A percentile compares a stretch with the other conserved stretches of the same genome.
Evolutionary conservation across 1,140 invertebrate genomes (phyloP).

Genomic region (Sweltsa coloradensis): DNA sequence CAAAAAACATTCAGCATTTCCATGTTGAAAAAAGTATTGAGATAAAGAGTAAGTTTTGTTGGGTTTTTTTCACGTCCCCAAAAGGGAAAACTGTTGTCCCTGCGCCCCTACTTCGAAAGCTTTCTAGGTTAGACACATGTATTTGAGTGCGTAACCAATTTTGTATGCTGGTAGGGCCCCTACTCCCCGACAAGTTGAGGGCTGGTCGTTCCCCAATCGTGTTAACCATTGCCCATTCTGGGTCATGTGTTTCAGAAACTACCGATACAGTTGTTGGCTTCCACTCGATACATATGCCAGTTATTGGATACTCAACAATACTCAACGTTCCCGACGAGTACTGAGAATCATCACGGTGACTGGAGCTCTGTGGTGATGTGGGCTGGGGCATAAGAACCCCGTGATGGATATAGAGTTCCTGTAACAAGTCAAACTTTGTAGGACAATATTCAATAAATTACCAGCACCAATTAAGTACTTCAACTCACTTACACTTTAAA

Average conservation of each 20-base stretch:
- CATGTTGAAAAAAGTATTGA: conserved; percentile 74
- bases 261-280: conserved; percentile 58
- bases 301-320: conserved; percentile 8
- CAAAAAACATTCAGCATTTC: conserved; percentile 68
- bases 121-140: conserved; percentile 48
- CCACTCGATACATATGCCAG: conserved; percentile 59
- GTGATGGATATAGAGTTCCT: conserved; percentile 11
- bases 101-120: conserved; percentile 50
- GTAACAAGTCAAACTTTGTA: too few relatives aligned
- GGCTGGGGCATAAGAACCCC: conserved; percentile 5
- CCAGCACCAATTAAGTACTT: too few relatives aligned
- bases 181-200: conserved; percentile 38
- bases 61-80: conserved; percentile 58
- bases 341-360: conserved; percentile 7
- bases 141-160: conserved; percentile 26
- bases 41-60: too few relatives aligned
- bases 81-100: conserved; percentile 54
- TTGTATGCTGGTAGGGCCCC: background rate
- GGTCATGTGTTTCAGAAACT: conserved; percentile 60
- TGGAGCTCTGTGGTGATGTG: background rate
- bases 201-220: conserved; percentile 39
- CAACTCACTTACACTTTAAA: too few relatives aligned
- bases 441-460: too few relatives aligned
- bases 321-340: conserved; percentile 11
- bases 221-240: conserved; percentile 70